A percentile compares a stretch with the other conserved stretches of the same genome.
Conservation (phyloP, 1,140 invertebrate genomes). For the Panulirus ornatus region DNA sequence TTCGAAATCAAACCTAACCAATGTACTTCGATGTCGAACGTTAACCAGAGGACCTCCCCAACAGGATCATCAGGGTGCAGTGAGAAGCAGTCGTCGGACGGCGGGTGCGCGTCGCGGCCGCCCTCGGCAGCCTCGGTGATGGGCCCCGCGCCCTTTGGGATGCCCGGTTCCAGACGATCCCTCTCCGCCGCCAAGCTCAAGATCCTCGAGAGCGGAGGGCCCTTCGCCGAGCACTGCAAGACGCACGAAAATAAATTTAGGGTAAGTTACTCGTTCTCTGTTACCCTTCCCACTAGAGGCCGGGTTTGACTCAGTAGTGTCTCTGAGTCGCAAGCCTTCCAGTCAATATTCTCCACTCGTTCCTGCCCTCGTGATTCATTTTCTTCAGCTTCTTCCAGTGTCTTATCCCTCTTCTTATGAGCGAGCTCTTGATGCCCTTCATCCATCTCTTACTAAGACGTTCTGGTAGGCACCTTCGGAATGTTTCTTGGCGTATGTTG, state of each 20-base stretch:
- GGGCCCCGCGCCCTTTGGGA: constrained; percentile 32
- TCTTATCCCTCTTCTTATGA: too few relatives aligned
- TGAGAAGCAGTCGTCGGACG: constrained; percentile 60
- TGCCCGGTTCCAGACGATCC: constrained; percentile 60
- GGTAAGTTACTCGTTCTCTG: constrained; percentile 29
- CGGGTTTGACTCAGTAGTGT: too few relatives aligned
- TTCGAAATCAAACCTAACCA: too few relatives aligned
- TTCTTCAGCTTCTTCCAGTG: too few relatives aligned
- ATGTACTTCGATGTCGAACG: too few relatives aligned
- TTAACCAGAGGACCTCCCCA: not conserved
- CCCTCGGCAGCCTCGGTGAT: constrained; percentile 54
- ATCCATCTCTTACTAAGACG: too few relatives aligned
- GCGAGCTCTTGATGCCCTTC: too few relatives aligned
- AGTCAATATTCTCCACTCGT: too few relatives aligned
- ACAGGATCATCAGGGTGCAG: constrained; percentile 70
- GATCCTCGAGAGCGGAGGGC: constrained; percentile 80
- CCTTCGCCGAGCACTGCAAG: constrained; percentile 84
- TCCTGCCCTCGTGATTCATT: too few relatives aligned
- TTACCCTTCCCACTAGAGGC: not conserved
- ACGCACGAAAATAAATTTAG: constrained; percentile 76
- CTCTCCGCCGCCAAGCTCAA: constrained; percentile 78
- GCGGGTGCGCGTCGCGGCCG: constrained; percentile 62
- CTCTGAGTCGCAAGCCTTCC: too few relatives aligned
- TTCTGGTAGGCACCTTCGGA: too few relatives aligned
- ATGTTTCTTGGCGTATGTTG: too few relatives aligned